These are phyloP conservation scores for Alligator sinensis DNA, from an alignment of 2,113 vertebrate species.

Conservation along the genomic window DNA sequence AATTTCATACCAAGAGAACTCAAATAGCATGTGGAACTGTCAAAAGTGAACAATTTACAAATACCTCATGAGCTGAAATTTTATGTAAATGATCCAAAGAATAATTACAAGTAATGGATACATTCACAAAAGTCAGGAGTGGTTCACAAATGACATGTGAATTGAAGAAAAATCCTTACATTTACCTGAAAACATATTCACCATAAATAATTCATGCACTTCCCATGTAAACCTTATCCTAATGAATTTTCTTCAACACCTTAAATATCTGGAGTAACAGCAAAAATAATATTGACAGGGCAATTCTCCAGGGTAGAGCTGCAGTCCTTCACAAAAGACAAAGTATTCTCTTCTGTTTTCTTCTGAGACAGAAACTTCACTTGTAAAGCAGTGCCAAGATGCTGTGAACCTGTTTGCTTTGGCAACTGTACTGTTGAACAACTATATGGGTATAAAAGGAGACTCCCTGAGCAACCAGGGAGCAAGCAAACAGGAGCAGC, in stretches of 20 bases:
- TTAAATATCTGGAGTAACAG: background rate
- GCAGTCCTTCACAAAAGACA: fast-evolving
- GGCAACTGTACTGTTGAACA: background rate
- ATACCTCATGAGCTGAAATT: background rate
- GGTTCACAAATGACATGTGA: background rate
- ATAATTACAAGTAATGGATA: background rate
- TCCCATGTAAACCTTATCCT: background rate
- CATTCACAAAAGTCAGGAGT: background rate
- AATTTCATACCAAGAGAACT: background rate
- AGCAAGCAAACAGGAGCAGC: too few relatives aligned
- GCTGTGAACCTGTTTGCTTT: background rate
- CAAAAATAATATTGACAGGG: background rate
- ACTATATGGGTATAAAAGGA: background rate
- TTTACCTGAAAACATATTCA: background rate
- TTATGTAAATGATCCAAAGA: background rate
- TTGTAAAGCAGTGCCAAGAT: background rate
- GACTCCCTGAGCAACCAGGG: too few relatives aligned
- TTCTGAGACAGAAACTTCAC: background rate
- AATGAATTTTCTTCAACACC: background rate
- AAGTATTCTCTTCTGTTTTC: background rate
- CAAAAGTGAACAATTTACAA: background rate
- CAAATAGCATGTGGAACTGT: background rate
- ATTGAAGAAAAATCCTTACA: background rate
- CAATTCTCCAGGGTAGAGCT: background rate
- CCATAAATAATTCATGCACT: background rate